Evolutionary conservation across 2,888 invertebrate species (phyloP), one percentile per base, ranked within the genome.

Genomic region (Tipula unca): DNA sequence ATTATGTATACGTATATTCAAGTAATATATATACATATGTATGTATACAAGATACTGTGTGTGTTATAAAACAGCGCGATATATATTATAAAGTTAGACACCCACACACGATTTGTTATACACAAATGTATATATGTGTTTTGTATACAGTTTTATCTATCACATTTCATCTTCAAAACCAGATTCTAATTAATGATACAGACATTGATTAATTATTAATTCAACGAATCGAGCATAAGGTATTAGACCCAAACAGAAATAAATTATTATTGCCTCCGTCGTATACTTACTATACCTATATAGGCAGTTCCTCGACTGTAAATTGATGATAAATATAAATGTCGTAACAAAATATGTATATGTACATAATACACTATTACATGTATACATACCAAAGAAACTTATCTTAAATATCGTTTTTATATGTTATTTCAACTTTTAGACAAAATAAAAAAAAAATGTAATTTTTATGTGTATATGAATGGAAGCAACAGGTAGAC

Each of bases 401-500:
- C 69, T 69, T 69, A 69, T 69, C 69, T 69, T 69, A 25, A 69
- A 20, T 69, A 69, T 69, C 69, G 69, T 6, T 69, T 69, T 69
- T 69, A n/a, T n/a, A 69, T 69, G 69, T 69, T 69, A 25, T 69
- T 69, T 69, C 10, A 69, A 69, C 69, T 69, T 69, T 54, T 69
- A 69, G 25, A 54, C 48, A 54, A 54, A 42, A 35, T 4, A n/a
- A n/a, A n/a, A 48, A 48, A 1, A 4, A 48, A 48, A 48, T 48
- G 48, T 25, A 69, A 69, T 48, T 48, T 48, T 48, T 48, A 48
- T 48, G n/a, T 17, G 17, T 17, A 48, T 25, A 69, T 69, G 69
- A 69, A 69, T 69, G 69, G 69, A 69, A 69, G 69, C 69, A 69
- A 69, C 69, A 69, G 69, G 69, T 69, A 69, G 69, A 69, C 69